These are phyloP conservation scores for Bufo bufo DNA, from an alignment of 2,113 vertebrate genomes.

Conservation along the genomic window DNA sequence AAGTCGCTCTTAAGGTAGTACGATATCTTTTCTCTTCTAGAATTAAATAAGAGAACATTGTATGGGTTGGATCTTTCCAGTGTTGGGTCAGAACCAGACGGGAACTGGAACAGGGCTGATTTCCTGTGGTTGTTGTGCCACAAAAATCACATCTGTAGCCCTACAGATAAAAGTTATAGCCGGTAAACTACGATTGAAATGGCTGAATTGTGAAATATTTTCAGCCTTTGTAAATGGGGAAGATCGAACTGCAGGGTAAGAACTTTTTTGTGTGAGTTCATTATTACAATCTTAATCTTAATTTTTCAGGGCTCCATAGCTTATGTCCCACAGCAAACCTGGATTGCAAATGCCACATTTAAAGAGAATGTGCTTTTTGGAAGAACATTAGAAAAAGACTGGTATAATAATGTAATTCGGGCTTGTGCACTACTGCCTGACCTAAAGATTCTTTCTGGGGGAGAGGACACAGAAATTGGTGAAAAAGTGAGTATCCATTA, in stretches of 20 bases:
- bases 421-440: constrained; percentile 88
- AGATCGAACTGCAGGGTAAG: too few relatives aligned
- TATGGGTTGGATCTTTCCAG: neutral
- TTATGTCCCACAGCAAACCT: constrained; percentile 92
- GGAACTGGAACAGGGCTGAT: too few relatives aligned
- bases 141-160: too few relatives aligned
- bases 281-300: neutral
- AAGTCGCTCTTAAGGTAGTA: constrained; percentile 76
- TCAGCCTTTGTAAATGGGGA: too few relatives aligned
- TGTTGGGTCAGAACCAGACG: neutral
- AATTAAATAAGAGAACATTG: neutral
- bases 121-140: too few relatives aligned
- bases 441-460: constrained; percentile 83
- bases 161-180: too few relatives aligned
- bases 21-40: neutral
- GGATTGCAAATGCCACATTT: constrained; percentile 90
- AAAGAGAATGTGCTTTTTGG: constrained; percentile 89
- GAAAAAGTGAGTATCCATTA: constrained; percentile 80
- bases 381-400: constrained; percentile 76
- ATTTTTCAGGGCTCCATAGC: constrained; percentile 80
- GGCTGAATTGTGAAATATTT: too few relatives aligned
- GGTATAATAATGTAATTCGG: constrained; percentile 83
- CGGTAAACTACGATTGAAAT: too few relatives aligned
- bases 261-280: too few relatives aligned
- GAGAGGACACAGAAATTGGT: constrained; percentile 84